Base-by-base conservation (phyloP, 2,113 vertebrate genomes). In the Rhadina sibilatrix region DNA sequence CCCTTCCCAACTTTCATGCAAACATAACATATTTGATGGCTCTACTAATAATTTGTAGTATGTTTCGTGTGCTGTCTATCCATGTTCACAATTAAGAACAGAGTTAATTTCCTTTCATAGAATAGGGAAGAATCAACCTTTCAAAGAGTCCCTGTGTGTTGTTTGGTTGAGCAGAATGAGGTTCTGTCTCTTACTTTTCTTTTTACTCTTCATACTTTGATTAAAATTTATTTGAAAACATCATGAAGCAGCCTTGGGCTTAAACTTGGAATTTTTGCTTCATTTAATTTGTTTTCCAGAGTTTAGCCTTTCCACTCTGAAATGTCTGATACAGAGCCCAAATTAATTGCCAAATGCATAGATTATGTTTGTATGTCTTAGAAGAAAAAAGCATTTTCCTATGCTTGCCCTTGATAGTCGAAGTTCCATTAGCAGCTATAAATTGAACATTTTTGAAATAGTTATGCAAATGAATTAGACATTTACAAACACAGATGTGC, bases 361-460 rank as follows among this genome's bases (percentile, higher is more conserved):
- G 54, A 64, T 66, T 76, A 66, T 35, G 25, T 80, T 77, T 76
- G 10, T 80, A 15, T 28, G 70, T 42, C 61, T 74, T 84, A 52
- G 72, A 87, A 87, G 64, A 75, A 84, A 94, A 84, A 77, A 63
- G 6, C 10, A 44, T 89, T 97, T 90, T 89, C 63, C 69, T 60
- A 94, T 87, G 33, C 77, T 76, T 96, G 66, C 50, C 53, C 70
- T 87, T 90, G 63, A 50, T 87, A 92, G 23, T n/a, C 15, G 1
- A 83, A 76, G 12, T 84, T 93, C 70, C 79, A 50, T 86, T 87
- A 94, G 16, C 69, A 95, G 56, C 50, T 72, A 17, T 69, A 83
- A 92, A 89, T 6, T 66, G 13, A 72, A 83, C 4, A 80, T 85
- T 89, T 95, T 90, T 59, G 44, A 94, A 92, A 86, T 53, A 71